Conservation (phyloP, 1,140 invertebrate species). For the Cotesia chilonis region DNA sequence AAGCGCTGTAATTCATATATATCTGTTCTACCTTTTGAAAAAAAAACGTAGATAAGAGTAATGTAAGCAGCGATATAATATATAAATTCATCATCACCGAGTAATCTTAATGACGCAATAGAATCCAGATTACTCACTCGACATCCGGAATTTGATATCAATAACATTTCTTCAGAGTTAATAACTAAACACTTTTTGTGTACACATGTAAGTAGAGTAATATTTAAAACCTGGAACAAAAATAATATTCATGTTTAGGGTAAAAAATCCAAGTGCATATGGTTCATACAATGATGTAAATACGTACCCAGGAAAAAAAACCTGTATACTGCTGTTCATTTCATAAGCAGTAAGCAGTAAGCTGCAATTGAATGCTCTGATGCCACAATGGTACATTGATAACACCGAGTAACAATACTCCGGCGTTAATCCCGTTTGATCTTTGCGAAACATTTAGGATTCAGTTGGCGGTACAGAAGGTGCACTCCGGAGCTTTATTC, state of each 20-base stretch:
- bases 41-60: background rate
- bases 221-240: no score
- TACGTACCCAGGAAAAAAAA: background rate
- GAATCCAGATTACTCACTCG: conserved; percentile 7
- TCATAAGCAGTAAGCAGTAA: background rate
- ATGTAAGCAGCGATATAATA: background rate
- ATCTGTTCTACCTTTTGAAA: background rate
- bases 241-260: background rate
- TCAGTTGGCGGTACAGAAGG: conserved; percentile 42
- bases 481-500: conserved; percentile 50
- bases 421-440: conserved; percentile 32
- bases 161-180: background rate
- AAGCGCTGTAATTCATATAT: no score
- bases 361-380: conserved; percentile 24
- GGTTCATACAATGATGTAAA: background rate
- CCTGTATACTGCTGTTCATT: conserved; percentile 20
- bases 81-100: background rate
- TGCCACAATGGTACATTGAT: conserved; percentile 9
- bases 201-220: no score
- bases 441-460: conserved; percentile 30
- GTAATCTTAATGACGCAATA: conserved; percentile 6
- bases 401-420: conserved; percentile 20
- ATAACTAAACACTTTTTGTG: no score
- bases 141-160: conserved; percentile 5
- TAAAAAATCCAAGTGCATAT: no score